Evolutionary conservation across 2,113 vertebrate species (phyloP), one percentile per base, ranked within the genome.

Genomic region (Microcebus jonahi): DNA sequence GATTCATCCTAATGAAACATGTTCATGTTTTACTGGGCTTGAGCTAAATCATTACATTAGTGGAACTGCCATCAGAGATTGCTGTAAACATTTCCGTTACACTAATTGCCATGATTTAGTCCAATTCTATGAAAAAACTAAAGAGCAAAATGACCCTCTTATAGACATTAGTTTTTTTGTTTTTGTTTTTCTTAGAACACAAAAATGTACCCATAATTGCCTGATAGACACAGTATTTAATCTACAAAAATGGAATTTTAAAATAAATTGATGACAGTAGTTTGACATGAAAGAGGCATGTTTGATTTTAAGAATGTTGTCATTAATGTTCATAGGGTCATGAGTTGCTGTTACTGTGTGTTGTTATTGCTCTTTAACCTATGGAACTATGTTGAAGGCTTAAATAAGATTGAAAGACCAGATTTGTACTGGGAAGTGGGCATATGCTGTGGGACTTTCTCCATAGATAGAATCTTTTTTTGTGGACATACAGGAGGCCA

Each of bases 31-130:
- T 97, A 96, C 61, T 96, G 87, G 80, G 89, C 95, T 98, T 95
- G 82, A 93, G 97, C 2, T 96, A 97, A 98, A 95, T 96, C 97
- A 98, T 97, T 97, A 95, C 92, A 97, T 97, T 84, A 93, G 97
- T 98, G 96, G 95, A 97, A 90, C 77, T 96, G 89, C 95, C 98
- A 97, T 97, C 92, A 55, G 80, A 97, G 93, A 96, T 94, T 97
- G 95, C 98, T 97, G 84, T 97, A 94, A 96, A 96, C 91, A 97
- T 98, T 97, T 98, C 96, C 55, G 55, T 98, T 98, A 87, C 91
- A 91, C 86, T 98, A 98, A 97, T 96, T 95, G 92, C 95, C 97
- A 92, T 97, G 3, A 98, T 98, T 98, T 97, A 98, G 96, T 96
- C 93, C 15, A 98, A 97, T 98, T 98, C 83, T 90, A 93, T 90